phyloP scores from a whole-genome alignment of 2,113 vertebrate species.

The Hylia prasina region DNA sequence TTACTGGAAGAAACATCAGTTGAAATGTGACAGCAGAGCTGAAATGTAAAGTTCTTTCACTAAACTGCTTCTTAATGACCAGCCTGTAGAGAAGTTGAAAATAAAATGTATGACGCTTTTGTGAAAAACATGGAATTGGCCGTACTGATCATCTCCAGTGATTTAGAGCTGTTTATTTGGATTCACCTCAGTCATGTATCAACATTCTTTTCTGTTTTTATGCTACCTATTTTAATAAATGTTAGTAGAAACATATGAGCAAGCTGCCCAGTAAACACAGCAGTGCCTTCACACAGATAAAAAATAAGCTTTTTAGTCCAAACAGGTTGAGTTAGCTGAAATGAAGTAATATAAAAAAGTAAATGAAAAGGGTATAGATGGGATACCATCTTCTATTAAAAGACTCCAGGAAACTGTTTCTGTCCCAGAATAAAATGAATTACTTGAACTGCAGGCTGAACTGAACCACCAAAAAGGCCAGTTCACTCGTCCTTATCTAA shows the following conservation, averaged over 20 bases:
- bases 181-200: not conserved
- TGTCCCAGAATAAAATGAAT: not conserved
- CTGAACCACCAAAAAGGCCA: not conserved
- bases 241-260: not conserved
- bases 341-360: not conserved
- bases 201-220: not conserved
- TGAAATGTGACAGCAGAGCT: not conserved
- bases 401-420: not conserved
- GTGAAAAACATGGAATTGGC: not conserved
- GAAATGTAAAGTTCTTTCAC: not conserved
- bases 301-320: not conserved
- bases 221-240: not conserved
- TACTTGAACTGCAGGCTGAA: not conserved
- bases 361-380: not conserved
- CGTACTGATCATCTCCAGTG: not conserved
- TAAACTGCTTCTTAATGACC: not conserved
- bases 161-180: not conserved
- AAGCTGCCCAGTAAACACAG: not conserved
- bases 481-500: not conserved
- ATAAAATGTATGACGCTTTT: not conserved
- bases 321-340: not conserved
- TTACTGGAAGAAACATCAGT: not conserved
- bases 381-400: not conserved
- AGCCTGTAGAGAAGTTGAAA: not conserved
- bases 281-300: not conserved